Evolutionary conservation across 30 jellyfish, hydroid and myxozoan genomes (phyloP).

Genomic region (Chironex yamaguchii): DNA sequence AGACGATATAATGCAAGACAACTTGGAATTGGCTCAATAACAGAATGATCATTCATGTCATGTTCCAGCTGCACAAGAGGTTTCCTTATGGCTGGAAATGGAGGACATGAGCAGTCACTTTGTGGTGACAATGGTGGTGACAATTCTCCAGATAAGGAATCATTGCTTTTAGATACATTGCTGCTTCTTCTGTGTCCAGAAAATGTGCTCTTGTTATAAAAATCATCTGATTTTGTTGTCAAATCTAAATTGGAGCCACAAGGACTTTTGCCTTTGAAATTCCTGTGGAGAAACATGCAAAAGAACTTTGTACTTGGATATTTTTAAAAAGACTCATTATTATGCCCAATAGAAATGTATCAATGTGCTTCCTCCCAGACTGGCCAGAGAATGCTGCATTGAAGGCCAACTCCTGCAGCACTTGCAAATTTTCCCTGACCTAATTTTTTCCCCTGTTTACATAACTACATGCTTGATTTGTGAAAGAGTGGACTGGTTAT

Average conservation of each 20-base stretch:
- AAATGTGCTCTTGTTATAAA: background rate
- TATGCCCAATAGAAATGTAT: no score
- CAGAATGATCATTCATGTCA: background rate
- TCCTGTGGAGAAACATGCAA: background rate
- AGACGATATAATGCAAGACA: constrained; percentile 92
- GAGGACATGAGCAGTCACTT: background rate
- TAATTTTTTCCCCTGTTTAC: no score
- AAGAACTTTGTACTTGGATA: no score
- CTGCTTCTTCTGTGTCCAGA: background rate
- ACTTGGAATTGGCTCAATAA: constrained; percentile 88
- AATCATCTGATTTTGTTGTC: background rate
- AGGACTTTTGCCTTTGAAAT: background rate
- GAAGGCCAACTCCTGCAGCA: no score
- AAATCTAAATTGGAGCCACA: background rate
- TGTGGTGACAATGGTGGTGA: background rate
- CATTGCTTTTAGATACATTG: background rate
- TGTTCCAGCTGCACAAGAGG: background rate
- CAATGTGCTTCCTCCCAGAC: no score
- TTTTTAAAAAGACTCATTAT: no score
- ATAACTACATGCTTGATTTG: no score
- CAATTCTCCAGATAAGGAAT: background rate
- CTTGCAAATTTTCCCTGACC: no score
- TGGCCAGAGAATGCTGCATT: no score
- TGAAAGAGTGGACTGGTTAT: no score
- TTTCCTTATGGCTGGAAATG: background rate